A percentile compares a stretch with the other conserved stretches of the same genome.
phyloP scores from a whole-genome alignment of 2,797 vertebrate genomes.

The Protosalanx chinensis region DNA sequence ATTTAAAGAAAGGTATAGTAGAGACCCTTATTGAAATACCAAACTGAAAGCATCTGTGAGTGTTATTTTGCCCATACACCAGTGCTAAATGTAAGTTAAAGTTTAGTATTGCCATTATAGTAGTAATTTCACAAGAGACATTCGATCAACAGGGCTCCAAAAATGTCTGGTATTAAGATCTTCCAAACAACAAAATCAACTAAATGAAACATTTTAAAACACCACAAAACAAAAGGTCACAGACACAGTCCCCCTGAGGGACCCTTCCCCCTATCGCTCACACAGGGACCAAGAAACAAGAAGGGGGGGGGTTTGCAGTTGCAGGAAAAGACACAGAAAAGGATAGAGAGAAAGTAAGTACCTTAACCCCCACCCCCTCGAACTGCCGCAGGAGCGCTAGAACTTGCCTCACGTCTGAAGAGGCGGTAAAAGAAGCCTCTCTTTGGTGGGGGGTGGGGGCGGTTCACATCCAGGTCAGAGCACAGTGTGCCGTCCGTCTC shows the following conservation, averaged over 20 bases:
- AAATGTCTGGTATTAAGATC: background rate
- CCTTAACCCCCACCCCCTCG: conserved; percentile 77
- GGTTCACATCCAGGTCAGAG: conserved; percentile 70
- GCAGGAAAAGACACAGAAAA: conserved; percentile 10
- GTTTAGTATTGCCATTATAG: background rate
- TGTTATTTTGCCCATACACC: background rate
- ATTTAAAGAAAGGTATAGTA: background rate
- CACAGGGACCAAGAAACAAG: no score
- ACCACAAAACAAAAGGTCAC: no score
- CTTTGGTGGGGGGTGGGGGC: conserved; percentile 75
- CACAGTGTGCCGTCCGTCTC: conserved; percentile 73
- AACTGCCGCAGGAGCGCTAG: conserved; percentile 68
- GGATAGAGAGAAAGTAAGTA: conserved; percentile 62
- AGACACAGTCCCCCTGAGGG: no score
- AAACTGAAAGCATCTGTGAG: background rate
- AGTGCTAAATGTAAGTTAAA: background rate
- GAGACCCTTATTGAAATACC: no score
- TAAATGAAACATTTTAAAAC: no score
- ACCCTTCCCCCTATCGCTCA: no score
- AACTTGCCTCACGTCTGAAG: conserved; percentile 86
- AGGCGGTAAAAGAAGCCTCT: conserved; percentile 85
- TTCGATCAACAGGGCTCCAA: background rate
- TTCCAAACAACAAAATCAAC: no score
- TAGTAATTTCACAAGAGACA: background rate
- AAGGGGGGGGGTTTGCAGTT: background rate